Percentiles rank a stretch among this genome's conserved stretches.
Conservation (phyloP, 2,888 invertebrate species). For the Amphiduros pacificus region DNA sequence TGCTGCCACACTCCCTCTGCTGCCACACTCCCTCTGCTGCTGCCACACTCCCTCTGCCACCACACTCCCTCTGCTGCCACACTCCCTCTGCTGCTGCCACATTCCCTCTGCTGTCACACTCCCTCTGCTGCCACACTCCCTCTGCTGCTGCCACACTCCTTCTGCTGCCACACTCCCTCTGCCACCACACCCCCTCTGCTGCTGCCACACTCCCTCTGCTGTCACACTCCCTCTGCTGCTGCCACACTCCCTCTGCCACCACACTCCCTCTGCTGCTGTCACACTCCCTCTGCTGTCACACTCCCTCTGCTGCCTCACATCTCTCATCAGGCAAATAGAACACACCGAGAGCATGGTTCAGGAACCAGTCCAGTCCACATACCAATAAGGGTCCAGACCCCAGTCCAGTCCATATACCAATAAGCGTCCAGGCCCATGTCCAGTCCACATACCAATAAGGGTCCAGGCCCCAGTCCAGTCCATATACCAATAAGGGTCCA, state of each 20-base stretch:
- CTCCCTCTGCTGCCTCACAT: background rate
- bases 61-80: background rate
- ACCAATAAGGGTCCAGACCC: too few relatives aligned
- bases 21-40: background rate
- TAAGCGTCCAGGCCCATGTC: too few relatives aligned
- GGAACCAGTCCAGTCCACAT: too few relatives aligned
- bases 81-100: background rate
- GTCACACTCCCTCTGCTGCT: background rate
- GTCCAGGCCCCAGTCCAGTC: too few relatives aligned
- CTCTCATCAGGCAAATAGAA: too few relatives aligned
- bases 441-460: too few relatives aligned
- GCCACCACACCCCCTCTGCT: background rate
- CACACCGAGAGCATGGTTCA: too few relatives aligned
- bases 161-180: background rate
- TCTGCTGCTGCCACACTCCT: background rate
- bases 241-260: background rate
- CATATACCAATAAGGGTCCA: too few relatives aligned
- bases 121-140: background rate
- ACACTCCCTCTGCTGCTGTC: background rate
- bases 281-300: background rate
- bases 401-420: too few relatives aligned
- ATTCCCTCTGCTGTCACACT: background rate
- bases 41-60: background rate
- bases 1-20: background rate
- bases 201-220: background rate